phyloP scores from a whole-genome alignment of 2,113 vertebrate genomes.

The Pipa parva region DNA sequence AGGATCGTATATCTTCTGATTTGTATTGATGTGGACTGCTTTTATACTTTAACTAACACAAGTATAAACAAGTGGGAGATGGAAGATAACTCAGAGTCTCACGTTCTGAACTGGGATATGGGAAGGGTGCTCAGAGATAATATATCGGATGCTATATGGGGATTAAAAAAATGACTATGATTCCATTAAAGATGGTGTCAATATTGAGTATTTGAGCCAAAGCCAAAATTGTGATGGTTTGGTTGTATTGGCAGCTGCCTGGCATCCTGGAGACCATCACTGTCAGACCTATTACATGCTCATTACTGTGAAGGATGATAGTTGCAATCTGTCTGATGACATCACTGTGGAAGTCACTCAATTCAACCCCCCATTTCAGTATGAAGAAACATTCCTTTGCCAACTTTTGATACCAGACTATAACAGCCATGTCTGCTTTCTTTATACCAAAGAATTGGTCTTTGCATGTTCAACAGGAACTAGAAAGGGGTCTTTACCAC shows the following conservation, averaged over 20 bases:
- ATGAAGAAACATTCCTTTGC: conserved; percentile 69
- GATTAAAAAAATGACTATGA: conserved; percentile 91
- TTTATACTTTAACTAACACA: conserved; percentile 80
- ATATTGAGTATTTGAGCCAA: conserved; percentile 81
- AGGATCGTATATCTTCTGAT: too few species aligned
- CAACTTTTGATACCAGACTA: conserved; percentile 73
- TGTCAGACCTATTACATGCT: conserved; percentile 87
- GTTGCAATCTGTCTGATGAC: conserved; percentile 68
- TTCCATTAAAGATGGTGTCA: conserved; percentile 82
- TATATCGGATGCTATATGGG: conserved; percentile 89
- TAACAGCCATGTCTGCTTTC: conserved; percentile 71
- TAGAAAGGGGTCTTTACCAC: conserved; percentile 70
- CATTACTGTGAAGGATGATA: conserved; percentile 77
- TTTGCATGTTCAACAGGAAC: conserved; percentile 83
- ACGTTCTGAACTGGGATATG: conserved; percentile 79
- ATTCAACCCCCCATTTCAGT: conserved; percentile 84
- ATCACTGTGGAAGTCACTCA: conserved; percentile 90
- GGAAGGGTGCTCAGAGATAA: conserved; percentile 71
- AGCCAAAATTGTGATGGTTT: conserved; percentile 80
- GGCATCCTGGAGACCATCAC: conserved; percentile 80
- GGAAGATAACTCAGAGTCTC: conserved; percentile 76
- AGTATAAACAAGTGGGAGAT: conserved; percentile 87
- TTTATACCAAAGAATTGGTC: conserved; percentile 79
- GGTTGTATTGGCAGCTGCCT: conserved; percentile 85
- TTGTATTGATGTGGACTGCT: too few species aligned